These are phyloP conservation scores for Labeo rohita DNA, from an alignment of 2,113 vertebrate species.

Conservation along the genomic window DNA sequence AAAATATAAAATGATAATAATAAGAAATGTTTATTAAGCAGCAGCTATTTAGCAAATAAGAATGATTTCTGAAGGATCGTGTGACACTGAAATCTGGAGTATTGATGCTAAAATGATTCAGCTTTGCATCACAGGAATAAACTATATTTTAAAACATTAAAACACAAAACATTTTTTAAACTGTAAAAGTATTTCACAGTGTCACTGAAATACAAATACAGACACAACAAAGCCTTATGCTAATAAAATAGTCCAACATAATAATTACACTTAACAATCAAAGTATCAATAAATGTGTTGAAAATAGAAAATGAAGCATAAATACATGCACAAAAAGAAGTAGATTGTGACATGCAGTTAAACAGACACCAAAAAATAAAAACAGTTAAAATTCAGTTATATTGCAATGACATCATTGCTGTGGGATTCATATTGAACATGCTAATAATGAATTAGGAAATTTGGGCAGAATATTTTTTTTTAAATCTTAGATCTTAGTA, in stretches of 20 bases:
- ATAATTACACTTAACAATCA: not conserved
- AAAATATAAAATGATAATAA: too few relatives aligned
- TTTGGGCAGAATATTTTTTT: not conserved
- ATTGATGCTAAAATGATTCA: too few relatives aligned
- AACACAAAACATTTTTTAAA: too few relatives aligned
- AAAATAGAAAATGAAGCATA: not conserved
- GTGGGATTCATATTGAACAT: too few relatives aligned
- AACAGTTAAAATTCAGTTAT: too few relatives aligned
- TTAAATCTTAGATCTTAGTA: not conserved
- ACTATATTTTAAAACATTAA: too few relatives aligned
- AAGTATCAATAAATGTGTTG: not conserved
- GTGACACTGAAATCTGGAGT: too few relatives aligned
- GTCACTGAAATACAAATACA: not conserved
- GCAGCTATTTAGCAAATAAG: not conserved
- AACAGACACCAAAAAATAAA: not conserved
- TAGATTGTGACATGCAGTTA: not conserved
- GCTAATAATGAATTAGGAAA: not conserved
- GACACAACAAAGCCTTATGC: not conserved
- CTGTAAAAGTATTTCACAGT: too few relatives aligned
- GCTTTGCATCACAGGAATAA: too few relatives aligned
- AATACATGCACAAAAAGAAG: not conserved
- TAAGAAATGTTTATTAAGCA: not conserved
- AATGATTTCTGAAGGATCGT: not conserved
- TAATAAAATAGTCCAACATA: not conserved
- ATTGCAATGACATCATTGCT: too few relatives aligned